Evolutionary conservation across 2,113 vertebrate species (phyloP), one percentile per base, ranked within the genome.

Genomic region (Egretta garzetta): DNA sequence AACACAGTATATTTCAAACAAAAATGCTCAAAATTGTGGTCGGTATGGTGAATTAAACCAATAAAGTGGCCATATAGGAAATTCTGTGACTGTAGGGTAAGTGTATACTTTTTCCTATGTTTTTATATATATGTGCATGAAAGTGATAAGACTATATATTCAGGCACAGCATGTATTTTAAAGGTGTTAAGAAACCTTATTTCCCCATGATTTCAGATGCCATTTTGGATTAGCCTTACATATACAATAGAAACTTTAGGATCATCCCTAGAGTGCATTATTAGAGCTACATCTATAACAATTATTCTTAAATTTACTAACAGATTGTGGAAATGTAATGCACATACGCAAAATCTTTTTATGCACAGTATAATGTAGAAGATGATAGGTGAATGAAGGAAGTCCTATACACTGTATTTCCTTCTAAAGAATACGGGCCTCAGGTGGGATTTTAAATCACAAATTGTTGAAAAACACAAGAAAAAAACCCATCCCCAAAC

Each of bases 41-140:
- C 53, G 66, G 0, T 39, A 12, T 12, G 12, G 14, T 58, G 27
- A 10, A 67, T 75, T 66, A 85, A 79, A 81, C 32, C 27, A 80
- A 43, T 19, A 39, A 1, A 14, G 27, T 6, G 0, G 53, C 5
- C 19, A 12, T 17, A 39, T 10, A 11, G 2, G 7, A 37, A 58
- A 4, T 55, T 67, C 37, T 63, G 20, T 73, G 32, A 49, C 39
- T 27, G 1, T 10, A 77, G 10, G 3, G 6, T 30, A 6, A 56
- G 2, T 53, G 5, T 28, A 21, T 35, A 8, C 3, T 30, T 60
- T 39, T 75, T 47, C 14, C 67, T 45, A 30, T 52, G 24, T 23
- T 50, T 91, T 8, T 58, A 14, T 18, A 39, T 21, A 20, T 26
- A 35, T 27, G 6, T 47, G 6, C 20, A 73, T 45, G 16, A 50